Conservation (phyloP, 2,113 vertebrate genomes). For the Cyprinodon variegatus region DNA sequence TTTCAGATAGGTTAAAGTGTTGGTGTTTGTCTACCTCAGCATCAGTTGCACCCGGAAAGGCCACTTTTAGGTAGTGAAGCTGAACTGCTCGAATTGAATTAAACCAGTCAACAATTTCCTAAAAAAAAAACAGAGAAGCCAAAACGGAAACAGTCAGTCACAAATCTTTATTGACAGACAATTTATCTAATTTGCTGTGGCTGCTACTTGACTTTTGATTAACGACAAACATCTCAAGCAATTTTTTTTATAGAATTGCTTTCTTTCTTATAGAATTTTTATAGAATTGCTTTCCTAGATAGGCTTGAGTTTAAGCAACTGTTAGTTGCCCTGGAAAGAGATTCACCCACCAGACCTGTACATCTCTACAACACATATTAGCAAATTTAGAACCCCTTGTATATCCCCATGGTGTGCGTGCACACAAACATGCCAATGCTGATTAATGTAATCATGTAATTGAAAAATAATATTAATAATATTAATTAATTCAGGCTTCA, state of each 20-base stretch:
- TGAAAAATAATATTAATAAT: background rate
- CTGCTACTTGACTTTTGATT: no score
- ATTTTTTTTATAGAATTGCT: no score
- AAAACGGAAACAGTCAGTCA: background rate
- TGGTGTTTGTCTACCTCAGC: slow-evolving; percentile 81
- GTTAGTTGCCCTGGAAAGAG: background rate
- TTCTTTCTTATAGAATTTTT: no score
- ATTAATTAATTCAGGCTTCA: background rate
- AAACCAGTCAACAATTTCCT: slow-evolving; percentile 98
- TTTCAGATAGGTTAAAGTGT: background rate
- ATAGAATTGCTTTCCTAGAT: no score
- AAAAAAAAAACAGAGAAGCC: background rate
- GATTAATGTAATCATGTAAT: background rate
- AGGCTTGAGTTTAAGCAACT: background rate
- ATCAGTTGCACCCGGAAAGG: slow-evolving; percentile 91
- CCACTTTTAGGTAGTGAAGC: slow-evolving; percentile 95
- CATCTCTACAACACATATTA: background rate
- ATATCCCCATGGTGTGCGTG: no score
- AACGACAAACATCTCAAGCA: no score
- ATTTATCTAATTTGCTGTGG: background rate
- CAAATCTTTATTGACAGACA: background rate
- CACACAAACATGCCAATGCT: background rate
- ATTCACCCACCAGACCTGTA: background rate
- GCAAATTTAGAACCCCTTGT: background rate
- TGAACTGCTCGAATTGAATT: slow-evolving; percentile 93